Evolutionary conservation across 2,888 invertebrate genomes (phyloP).

Genomic region (Caradrina clavipalpis): DNA sequence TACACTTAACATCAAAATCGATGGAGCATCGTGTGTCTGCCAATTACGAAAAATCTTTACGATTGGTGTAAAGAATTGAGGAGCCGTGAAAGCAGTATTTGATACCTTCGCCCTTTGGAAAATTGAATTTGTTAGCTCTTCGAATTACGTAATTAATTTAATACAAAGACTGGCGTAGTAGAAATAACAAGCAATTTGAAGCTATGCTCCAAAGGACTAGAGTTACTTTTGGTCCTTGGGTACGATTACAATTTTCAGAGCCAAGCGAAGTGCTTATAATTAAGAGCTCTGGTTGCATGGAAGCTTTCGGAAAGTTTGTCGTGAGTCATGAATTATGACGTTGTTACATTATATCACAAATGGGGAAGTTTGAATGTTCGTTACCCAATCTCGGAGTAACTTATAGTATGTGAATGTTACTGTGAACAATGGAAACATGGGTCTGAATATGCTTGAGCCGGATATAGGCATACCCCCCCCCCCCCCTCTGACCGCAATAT

Average conservation of each 20-base stretch:
- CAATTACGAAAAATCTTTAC: conserved; percentile 22
- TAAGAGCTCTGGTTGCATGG: conserved; percentile 23
- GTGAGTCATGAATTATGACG: conserved; percentile 13
- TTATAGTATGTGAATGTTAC: conserved; percentile 1
- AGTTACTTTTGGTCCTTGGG: conserved; percentile 9
- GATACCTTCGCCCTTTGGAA: conserved; percentile 12
- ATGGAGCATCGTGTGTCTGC: conserved; percentile 19
- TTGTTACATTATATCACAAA: conserved; percentile 28
- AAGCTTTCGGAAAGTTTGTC: background rate
- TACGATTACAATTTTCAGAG: conserved; percentile 38
- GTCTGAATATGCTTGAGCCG: conserved; percentile 1
- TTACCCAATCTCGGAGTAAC: background rate
- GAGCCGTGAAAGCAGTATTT: conserved; percentile 11
- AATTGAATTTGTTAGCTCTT: conserved; percentile 29
- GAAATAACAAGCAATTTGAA: conserved; percentile 19
- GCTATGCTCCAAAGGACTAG: background rate
- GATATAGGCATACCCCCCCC: too few relatives aligned
- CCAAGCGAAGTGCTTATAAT: conserved; percentile 37
- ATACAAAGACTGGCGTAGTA: conserved; percentile 30
- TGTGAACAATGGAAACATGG: background rate
- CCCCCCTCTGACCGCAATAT: too few relatives aligned
- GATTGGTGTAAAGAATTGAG: background rate
- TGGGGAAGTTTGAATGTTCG: background rate
- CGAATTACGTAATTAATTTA: conserved; percentile 38
- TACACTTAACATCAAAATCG: conserved; percentile 23